Evolutionary conservation across 2,888 invertebrate species (phyloP).

Genomic region (Gonocerus acuteangulatus): DNA sequence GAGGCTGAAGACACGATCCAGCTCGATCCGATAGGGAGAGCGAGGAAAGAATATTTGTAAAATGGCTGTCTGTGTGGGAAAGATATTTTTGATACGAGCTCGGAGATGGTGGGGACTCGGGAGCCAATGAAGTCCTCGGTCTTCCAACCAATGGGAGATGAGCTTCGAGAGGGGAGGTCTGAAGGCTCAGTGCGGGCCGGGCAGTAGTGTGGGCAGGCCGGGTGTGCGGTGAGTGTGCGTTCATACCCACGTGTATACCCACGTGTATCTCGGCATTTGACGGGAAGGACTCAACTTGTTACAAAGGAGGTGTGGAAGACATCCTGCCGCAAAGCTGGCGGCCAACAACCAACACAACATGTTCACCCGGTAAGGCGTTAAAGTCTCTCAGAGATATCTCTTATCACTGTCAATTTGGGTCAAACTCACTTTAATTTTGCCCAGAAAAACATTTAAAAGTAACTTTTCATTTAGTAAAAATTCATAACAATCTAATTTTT

Average conservation of each 20-base stretch:
- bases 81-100: constrained; percentile 17
- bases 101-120: neutral
- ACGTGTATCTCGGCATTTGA: too few species aligned
- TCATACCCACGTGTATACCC: too few species aligned
- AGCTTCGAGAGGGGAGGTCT: neutral
- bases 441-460: too few species aligned
- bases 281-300: too few species aligned
- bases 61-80: constrained; percentile 24
- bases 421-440: too few species aligned
- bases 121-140: neutral
- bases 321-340: constrained; percentile 10
- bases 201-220: constrained; percentile 1
- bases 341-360: constrained; percentile 15
- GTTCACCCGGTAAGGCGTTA: constrained; percentile 20
- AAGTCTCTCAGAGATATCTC: neutral
- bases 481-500: too few species aligned
- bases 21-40: constrained; percentile 10
- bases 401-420: too few species aligned
- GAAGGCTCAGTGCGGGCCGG: neutral
- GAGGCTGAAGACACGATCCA: neutral
- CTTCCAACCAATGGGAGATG: neutral
- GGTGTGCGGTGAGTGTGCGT: neutral
- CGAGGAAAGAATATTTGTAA: constrained; percentile 23
- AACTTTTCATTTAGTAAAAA: too few species aligned
- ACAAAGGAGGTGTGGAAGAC: neutral